Base-by-base conservation (phyloP, 1,140 invertebrate species). In the Zophobas morio region DNA sequence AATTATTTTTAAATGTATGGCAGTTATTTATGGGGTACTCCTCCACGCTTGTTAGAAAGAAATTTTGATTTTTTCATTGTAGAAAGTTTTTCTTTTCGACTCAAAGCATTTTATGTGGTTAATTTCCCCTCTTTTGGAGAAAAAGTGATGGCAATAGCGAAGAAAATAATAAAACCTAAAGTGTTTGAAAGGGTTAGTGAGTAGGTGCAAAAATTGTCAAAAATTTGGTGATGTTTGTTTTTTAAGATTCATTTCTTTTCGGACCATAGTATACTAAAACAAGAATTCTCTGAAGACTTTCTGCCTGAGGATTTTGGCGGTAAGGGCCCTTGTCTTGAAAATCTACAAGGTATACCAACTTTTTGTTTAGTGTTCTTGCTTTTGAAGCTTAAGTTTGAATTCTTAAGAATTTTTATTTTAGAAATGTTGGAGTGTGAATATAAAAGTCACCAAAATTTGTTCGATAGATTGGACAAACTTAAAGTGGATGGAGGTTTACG, bases 291-390 rank as follows among this genome's bases (percentile, higher is more conserved):
- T 56, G 53, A 3, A 36, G 53, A 75, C 4, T 37, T 63, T 1
- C 20, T 75, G n/a, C 73, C 73, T 32, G 39, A 70, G 33, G 73
- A 75, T 20, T 75, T 60, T 42, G 73, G 73, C 6, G 73, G 73
- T 6, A n/a, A 36, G 6, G 53, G 46, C n/a, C n/a, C 46, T 1
- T 35, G 5, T 20, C 3, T 1, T n/a, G 36, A 75, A 66, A 39
- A 36, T 32, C n/a, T 75, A 36, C 20, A 46, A 51, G 71, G 71
- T 73, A 73, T 51, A 32, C 4, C 6, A 49, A 8, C n/a, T 3
- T 34, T 40, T 40, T n/a, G 2, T 32, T 34, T n/a, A 57, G 2
- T 34, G 20, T 35, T 20, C 20, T 20, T 20, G 20, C 20, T 20
- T 20, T 20, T 20, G 20, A 20, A 20, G 20, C 20, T 20, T 20